Percentiles rank a stretch among this genome's conserved stretches.
These are phyloP conservation scores for Lordiphosa clarofinis DNA, from an alignment of 1,140 invertebrate genomes.

Conservation along the genomic window DNA sequence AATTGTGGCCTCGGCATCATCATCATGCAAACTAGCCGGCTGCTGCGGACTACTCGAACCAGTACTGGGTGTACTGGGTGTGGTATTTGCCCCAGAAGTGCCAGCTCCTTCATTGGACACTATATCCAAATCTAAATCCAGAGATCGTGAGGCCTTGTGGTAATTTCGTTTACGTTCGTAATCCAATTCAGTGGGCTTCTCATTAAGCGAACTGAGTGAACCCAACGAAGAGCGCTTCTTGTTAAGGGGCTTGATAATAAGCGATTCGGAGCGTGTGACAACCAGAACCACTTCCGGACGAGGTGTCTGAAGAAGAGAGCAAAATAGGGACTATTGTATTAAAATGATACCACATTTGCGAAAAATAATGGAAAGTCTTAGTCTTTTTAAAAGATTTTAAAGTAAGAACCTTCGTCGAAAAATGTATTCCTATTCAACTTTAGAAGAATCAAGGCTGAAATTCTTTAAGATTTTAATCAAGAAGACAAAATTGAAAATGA, in stretches of 20 bases:
- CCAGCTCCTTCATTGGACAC: constrained; percentile 58
- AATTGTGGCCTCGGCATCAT: constrained; percentile 63
- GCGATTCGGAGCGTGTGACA: constrained; percentile 80
- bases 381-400: no score
- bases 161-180: constrained; percentile 72
- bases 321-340: background rate
- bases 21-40: constrained; percentile 53
- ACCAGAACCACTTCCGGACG: constrained; percentile 86
- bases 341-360: no score
- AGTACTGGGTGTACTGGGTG: constrained; percentile 52
- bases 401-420: no score
- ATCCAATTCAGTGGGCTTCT: constrained; percentile 71
- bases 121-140: constrained; percentile 76
- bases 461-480: no score
- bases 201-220: constrained; percentile 72
- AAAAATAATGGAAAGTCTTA: no score
- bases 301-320: constrained; percentile 81
- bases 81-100: constrained; percentile 18
- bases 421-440: no score
- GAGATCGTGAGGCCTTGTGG: constrained; percentile 74
- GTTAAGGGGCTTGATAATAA: constrained; percentile 67
- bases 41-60: constrained; percentile 66
- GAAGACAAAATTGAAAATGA: no score
- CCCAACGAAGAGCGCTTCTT: constrained; percentile 78
- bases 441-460: no score